Evolutionary conservation across 2,113 vertebrate genomes (phyloP).

Genomic region (Chlorocebus sabaeus): DNA sequence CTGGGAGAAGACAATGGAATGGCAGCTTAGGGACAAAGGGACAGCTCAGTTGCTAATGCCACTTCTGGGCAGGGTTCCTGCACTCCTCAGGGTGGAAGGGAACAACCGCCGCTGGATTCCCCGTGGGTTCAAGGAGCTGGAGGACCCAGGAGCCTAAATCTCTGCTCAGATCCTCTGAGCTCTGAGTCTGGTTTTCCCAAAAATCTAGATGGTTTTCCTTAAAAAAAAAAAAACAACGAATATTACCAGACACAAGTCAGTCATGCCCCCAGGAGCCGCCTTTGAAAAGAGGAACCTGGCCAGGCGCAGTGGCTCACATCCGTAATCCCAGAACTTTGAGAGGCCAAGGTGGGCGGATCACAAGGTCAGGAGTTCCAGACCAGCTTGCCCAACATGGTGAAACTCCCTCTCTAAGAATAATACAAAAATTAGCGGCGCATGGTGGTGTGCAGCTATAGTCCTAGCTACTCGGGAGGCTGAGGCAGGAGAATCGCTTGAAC

Average conservation of each 20-base stretch:
- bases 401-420: no score
- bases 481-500: no score
- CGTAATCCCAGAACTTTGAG: no score
- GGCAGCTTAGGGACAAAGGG: background rate
- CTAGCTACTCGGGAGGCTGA: no score
- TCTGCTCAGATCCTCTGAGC: background rate
- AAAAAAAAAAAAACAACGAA: background rate
- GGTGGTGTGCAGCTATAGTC: no score
- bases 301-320: no score
- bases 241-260: background rate
- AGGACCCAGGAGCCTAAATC: background rate
- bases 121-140: background rate
- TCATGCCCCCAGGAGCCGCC: no score
- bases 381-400: no score
- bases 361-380: no score
- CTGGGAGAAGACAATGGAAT: background rate
- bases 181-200: background rate
- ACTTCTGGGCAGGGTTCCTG: background rate
- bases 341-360: no score
- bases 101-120: background rate
- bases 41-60: conserved; percentile 38
- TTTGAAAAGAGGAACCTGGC: background rate
- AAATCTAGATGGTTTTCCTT: background rate
- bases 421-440: no score
- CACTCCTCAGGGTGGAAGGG: background rate